These are phyloP conservation scores for Lasioglossum morio DNA, from an alignment of 2,888 invertebrate genomes.

Conservation along the genomic window DNA sequence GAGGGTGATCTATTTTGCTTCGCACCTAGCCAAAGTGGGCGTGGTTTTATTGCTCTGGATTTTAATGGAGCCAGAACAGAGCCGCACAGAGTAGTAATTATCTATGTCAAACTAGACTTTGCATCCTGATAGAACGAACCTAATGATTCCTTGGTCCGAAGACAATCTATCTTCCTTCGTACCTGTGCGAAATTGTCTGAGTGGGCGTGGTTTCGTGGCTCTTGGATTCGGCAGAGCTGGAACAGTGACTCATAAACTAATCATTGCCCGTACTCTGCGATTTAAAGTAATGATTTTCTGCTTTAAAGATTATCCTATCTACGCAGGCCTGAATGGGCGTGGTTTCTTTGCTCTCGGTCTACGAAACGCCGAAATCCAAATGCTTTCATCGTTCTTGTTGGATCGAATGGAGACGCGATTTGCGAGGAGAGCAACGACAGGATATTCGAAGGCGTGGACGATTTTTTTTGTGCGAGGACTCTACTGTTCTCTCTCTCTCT, in stretches of 20 bases:
- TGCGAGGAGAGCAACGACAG: conserved; percentile 64
- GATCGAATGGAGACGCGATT: conserved; percentile 18
- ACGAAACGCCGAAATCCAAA: background rate
- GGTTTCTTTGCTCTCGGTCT: background rate
- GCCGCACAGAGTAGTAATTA: background rate
- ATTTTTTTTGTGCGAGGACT: conserved; percentile 77
- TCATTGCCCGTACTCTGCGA: background rate
- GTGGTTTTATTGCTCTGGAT: background rate
- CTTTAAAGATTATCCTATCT: background rate
- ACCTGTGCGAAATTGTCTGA: background rate
- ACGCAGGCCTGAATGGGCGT: background rate
- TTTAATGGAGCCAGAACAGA: background rate
- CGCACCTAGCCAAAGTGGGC: background rate
- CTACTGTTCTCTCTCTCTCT: conserved; percentile 29
- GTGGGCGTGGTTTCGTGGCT: conserved; percentile 2
- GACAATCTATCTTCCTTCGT: background rate
- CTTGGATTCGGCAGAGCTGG: background rate
- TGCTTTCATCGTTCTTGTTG: background rate
- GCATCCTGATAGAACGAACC: background rate
- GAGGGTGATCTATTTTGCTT: background rate
- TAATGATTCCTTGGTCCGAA: background rate
- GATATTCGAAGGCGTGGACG: conserved; percentile 82
- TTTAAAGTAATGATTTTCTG: background rate
- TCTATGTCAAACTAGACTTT: background rate
- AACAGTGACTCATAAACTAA: background rate